Base-by-base conservation (phyloP, 2,888 invertebrate species). In the Galerucella calmariensis region DNA sequence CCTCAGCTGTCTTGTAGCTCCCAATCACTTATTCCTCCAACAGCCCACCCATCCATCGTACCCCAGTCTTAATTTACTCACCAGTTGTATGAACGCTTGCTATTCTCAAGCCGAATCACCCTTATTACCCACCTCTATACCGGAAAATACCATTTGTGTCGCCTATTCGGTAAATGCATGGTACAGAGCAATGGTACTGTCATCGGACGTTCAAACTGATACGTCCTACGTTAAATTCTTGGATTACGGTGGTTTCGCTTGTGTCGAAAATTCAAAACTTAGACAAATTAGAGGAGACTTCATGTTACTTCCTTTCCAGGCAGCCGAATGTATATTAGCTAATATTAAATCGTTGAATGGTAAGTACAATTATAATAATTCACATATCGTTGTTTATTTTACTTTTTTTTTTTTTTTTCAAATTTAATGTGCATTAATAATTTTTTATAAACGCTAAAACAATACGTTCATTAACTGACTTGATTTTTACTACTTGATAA, bases 271-370 rank as follows among this genome's bases (percentile, higher is more conserved):
- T 81, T 90, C 91, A 72, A 91, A 92, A 80, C 91, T 99, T 85
- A 92, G 96, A 85, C 97, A 98, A 89, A 97, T 99, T 81, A 92
- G 97, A 82, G 93, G 93, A 71, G 98, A 99, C 88, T 98, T 97
- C 87, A 94, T 98, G 91, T 90, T 93, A 74, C 90, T 98, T 87
- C 99, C 99, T 70, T 99, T 99, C 92, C 98, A 99, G 91, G 97
- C 98, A 74, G 94, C 96, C 67, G 99, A 99, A 90, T 97, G 98
- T 86, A 92, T 94, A 86, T 89, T 99, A 84, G 96, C 96, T n/a
- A 94, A 96, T 88, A 91, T 98, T 82, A 92, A 92, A 87, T 95
- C 97, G 73, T 89, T 91, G 73, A 91, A 91, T 69, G 82, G 96
- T 93, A 88, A 87, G 86, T 85, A 62, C 35, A 0, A 9, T n/a